phyloP scores from a whole-genome alignment of 2,888 invertebrate species.

The Mythimna impura region DNA sequence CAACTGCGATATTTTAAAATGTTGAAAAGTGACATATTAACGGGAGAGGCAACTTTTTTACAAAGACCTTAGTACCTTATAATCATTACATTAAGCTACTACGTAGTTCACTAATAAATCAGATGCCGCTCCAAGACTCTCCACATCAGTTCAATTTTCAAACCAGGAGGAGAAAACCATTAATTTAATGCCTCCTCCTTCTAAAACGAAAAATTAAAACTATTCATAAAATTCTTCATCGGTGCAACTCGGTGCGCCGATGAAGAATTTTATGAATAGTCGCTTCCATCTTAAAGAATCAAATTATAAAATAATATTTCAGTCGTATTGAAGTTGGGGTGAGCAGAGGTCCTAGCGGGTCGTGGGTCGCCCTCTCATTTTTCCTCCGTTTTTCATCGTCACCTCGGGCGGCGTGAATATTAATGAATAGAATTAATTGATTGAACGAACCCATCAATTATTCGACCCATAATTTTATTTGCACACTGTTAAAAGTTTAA shows the following conservation, averaged over 20 bases:
- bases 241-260: constrained; percentile 23
- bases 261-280: too few species aligned
- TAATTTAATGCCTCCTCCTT: not conserved
- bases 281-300: constrained; percentile 39
- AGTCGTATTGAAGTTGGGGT: constrained; percentile 54
- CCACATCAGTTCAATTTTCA: not conserved
- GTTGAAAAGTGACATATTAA: not conserved
- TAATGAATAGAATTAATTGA: constrained; percentile 74
- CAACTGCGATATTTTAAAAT: not conserved
- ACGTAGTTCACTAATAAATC: not conserved
- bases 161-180: constrained; percentile 4
- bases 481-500: constrained; percentile 63
- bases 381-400: constrained; percentile 61
- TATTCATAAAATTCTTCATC: constrained; percentile 16
- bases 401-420: constrained; percentile 71
- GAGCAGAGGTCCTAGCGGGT: constrained; percentile 25
- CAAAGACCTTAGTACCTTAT: not conserved
- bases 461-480: constrained; percentile 73
- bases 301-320: constrained; percentile 65
- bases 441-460: constrained; percentile 75
- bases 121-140: not conserved
- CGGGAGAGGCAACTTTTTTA: too few species aligned
- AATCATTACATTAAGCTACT: not conserved
- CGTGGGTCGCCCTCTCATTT: constrained; percentile 48
- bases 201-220: constrained; percentile 14